Base-by-base conservation (phyloP, 2,113 vertebrate species). In the Micronycteris hirsuta region DNA sequence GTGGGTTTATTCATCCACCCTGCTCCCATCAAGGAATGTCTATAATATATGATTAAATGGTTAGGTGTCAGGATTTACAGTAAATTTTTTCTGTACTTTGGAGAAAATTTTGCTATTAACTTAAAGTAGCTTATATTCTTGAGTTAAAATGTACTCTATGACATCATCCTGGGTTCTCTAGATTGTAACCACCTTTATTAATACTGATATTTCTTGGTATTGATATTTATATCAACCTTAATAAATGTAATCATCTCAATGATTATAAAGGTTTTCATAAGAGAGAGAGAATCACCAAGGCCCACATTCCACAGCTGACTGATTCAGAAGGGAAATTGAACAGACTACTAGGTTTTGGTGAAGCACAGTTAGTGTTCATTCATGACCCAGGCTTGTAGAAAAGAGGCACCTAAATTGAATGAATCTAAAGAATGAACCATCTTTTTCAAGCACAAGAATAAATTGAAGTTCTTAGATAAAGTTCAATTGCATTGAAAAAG, bases 1-100 rank as follows among this genome's bases (percentile, higher is more conserved):
- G 98, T 98, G 95, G 97, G 96, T 98, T 98, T 98, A 98, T 98
- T 97, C 97, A 98, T n/a, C 82, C 97, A 97, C 96, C 97, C 96
- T 95, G 71, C 47, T 98, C 97, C 91, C 81, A 97, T 98, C 89
- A 92, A 97, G 74, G 80, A 97, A 89, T 95, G 43, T 88, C 96
- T 91, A 1, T 52, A 95, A 80, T n/a, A 89, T 85, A 68, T 94
- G 26, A 80, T 98, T 97, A 96, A 98, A 96, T 93, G 19, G 7
- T 70, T 96, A 65, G 43, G 45, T 83, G 19, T 95, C 71, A 96
- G 77, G 73, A 95, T 97, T 96, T 96, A 63, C 0, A 96, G 22
- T 86, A 90, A 43, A 47, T 89, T 93, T 45, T 82, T 97, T 41
- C 73, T 97, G 5, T 28, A 71, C 10, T 78, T 96, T 47, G 47